Evolutionary conservation across 2,888 invertebrate genomes (phyloP).

Genomic region (Tromatobia lineatoria): DNA sequence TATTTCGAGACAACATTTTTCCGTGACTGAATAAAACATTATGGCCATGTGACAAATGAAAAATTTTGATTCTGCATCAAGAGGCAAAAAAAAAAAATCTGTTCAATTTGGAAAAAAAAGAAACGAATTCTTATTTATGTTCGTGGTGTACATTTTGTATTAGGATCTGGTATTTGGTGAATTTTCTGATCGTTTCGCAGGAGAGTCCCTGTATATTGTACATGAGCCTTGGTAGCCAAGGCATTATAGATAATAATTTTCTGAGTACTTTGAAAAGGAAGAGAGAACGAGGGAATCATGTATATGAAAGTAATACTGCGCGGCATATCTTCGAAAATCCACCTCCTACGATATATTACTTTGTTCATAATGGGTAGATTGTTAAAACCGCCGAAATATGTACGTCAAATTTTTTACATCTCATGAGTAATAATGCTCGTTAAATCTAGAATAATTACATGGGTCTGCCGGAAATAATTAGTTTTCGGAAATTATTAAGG

Average conservation of each 20-base stretch:
- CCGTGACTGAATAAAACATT: too few species aligned
- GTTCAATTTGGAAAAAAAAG: too few species aligned
- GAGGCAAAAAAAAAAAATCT: too few species aligned
- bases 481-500: not conserved
- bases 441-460: conserved; percentile 10
- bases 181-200: too few species aligned
- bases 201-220: not conserved
- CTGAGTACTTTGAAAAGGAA: conserved; percentile 37
- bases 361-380: conserved; percentile 24
- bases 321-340: conserved; percentile 12
- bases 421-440: not conserved
- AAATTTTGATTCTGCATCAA: too few species aligned
- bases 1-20: too few species aligned
- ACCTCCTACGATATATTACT: too few species aligned
- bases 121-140: too few species aligned
- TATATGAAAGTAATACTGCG: not conserved
- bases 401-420: not conserved
- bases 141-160: too few species aligned
- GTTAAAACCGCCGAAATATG: not conserved
- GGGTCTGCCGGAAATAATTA: not conserved
- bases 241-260: conserved; percentile 55
- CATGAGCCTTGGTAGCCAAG: not conserved
- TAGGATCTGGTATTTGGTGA: too few species aligned
- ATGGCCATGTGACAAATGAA: too few species aligned
- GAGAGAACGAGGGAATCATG: not conserved